These are phyloP conservation scores for Chlorops oryzae DNA, from an alignment of 1,140 invertebrate genomes.

Conservation along the genomic window DNA sequence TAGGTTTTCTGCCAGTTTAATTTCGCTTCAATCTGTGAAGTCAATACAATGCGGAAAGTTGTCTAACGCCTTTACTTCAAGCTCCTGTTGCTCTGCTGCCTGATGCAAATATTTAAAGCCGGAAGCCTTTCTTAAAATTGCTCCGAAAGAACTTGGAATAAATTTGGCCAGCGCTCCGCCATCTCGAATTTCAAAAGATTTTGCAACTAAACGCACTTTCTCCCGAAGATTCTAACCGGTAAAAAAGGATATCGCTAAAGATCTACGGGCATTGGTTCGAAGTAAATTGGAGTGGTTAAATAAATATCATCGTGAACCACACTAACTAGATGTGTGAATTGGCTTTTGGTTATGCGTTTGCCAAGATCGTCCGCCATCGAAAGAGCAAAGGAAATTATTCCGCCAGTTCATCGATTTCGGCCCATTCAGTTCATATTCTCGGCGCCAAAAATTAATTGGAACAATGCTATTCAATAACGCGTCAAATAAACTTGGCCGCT, in stretches of 20 bases:
- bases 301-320: background rate
- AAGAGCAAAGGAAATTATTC: no score
- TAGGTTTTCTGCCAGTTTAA: no score
- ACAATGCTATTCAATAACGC: no score
- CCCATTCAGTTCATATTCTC: no score
- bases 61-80: no score
- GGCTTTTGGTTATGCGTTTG: background rate
- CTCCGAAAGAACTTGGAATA: background rate
- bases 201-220: constrained; percentile 9
- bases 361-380: background rate
- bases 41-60: no score
- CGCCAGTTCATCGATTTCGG: no score
- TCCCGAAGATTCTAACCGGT: constrained; percentile 8
- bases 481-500: no score
- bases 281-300: background rate
- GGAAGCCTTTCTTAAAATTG: background rate
- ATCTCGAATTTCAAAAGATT: constrained; percentile 4
- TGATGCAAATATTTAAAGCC: background rate
- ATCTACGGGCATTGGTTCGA: background rate
- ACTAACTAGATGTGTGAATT: constrained; percentile 1
- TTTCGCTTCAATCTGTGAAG: no score
- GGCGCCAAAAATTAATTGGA: no score
- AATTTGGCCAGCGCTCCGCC: constrained; percentile 6
- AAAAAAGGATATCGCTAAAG: constrained; percentile 8
- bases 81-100: no score